A percentile compares a stretch with the other conserved stretches of the same genome.
Conservation (phyloP, 2,888 invertebrate species). For the Shargacucullia verbasci region DNA sequence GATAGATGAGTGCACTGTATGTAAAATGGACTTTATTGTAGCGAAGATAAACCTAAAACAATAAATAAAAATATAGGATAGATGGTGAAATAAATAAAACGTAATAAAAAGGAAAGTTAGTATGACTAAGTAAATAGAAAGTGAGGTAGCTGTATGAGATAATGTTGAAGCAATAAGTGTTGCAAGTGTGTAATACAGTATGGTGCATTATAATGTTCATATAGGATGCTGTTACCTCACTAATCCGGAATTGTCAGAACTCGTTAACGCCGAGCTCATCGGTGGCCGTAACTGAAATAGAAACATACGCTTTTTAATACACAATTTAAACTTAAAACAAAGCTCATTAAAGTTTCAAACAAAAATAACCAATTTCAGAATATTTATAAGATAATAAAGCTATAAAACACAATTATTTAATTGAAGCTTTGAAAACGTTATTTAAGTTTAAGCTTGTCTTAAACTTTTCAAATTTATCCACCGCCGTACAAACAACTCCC, state of each 20-base stretch:
- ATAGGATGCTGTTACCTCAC: slow-evolving; percentile 79
- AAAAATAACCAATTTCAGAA: no score
- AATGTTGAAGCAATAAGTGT: slow-evolving; percentile 51
- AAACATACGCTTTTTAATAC: slow-evolving; percentile 28
- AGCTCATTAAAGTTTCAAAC: no score
- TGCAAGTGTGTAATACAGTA: slow-evolving; percentile 36
- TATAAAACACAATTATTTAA: no score
- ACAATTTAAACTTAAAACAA: no score
- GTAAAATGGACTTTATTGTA: slow-evolving; percentile 77
- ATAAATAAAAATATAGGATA: slow-evolving; percentile 68
- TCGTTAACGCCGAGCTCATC: slow-evolving; percentile 83
- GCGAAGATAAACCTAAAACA: slow-evolving; percentile 88
- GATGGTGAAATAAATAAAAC: slow-evolving; percentile 46
- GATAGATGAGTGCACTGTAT: slow-evolving; percentile 73
- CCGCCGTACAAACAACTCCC: no score
- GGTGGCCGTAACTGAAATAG: slow-evolving; percentile 86
- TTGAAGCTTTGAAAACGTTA: no score
- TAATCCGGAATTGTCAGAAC: slow-evolving; percentile 88
- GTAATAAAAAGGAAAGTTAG: slow-evolving; percentile 41
- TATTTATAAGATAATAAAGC: no score
- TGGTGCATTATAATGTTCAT: slow-evolving; percentile 36
- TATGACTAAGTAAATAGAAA: slow-evolving; percentile 44
- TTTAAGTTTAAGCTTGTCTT: no score
- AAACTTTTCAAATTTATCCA: no score
- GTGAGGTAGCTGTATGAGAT: slow-evolving; percentile 47